Evolutionary conservation across 2,888 invertebrate species (phyloP), one percentile per base, ranked within the genome.

Genomic region (Eutolmus rufibarbis): DNA sequence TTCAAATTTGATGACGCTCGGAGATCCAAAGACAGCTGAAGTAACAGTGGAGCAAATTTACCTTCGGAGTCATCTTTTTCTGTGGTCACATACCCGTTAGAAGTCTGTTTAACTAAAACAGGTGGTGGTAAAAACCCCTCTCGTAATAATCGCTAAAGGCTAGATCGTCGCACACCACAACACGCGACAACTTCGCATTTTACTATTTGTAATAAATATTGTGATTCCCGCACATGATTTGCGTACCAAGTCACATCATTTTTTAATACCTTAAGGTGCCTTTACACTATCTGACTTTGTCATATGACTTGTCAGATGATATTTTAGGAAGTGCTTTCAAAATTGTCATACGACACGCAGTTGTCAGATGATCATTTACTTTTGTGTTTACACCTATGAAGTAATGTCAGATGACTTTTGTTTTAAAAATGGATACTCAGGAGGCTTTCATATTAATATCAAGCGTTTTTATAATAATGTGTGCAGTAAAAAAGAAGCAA

Each of bases 121-220:
- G 85, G 87, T 84, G 74, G 84, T 85, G 46, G 84, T 57, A 85
- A 66, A 87, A 87, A 87, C 79, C 87, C 78, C 78, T 87, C 78
- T 66, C 43, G 78, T 78, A 86, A 74, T 86, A 88, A 19, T 86
- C 74, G 86, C 76, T 51, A 84, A 9, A 16, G 19, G 66, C 66
- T 46, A 40, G 28, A 37, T 77, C 77, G 86, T 74, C 84, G 84
- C 43, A 19, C n/a, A 85, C 84, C 74, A 57, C 87, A 87, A 81
- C 74, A 76, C 23, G 23, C 0, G 23, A 23, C 74, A 84, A 74
- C 85, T 46, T n/a, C 34, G 31, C 85, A 57, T 84, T 76, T 84
- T 31, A 85, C 19, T 57, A 56, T 87, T 81, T 87, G 79, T 56
- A 81, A 40, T 14, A 79, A 81, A 57, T 66, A 87, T 43, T 79